phyloP scores from a whole-genome alignment of 2,888 invertebrate species.

The Eustalomyia histrio region DNA sequence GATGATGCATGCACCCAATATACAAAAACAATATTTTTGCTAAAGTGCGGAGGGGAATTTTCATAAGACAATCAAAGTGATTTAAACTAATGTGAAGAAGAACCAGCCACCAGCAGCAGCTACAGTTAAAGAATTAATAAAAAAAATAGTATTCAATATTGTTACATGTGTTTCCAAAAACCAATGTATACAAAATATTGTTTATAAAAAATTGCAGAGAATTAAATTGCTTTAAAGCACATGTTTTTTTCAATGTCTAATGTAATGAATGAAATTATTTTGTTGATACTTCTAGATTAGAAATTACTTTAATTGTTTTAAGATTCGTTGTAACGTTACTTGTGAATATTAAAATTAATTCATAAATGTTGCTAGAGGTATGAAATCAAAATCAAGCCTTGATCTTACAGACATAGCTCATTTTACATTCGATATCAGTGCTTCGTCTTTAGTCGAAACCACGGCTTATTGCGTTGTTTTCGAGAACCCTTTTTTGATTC shows the following conservation, averaged over 20 bases:
- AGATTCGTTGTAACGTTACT: too few relatives aligned
- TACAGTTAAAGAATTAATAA: constrained; percentile 29
- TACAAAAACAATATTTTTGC: constrained; percentile 21
- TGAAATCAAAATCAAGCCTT: too few relatives aligned
- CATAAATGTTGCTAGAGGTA: too few relatives aligned
- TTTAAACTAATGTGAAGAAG: constrained; percentile 47
- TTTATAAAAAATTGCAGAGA: constrained; percentile 35
- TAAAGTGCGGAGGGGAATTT: constrained; percentile 14
- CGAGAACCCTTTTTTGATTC: too few relatives aligned
- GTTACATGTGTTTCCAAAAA: constrained; percentile 51
- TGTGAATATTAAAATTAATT: too few relatives aligned
- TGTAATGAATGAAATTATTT: constrained; percentile 33
- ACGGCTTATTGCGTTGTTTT: too few relatives aligned
- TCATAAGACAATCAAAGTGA: constrained; percentile 59
- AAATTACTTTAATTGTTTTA: too few relatives aligned
- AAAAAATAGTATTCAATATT: not conserved
- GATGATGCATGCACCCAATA: constrained; percentile 42
- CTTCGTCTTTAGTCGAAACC: too few relatives aligned
- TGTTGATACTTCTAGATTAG: not conserved
- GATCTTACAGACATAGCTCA: too few relatives aligned
- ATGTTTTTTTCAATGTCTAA: constrained; percentile 55
- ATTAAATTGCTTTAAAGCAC: constrained; percentile 32
- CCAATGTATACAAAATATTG: constrained; percentile 37
- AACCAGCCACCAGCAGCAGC: constrained; percentile 3
- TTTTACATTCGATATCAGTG: too few relatives aligned